phyloP scores from a whole-genome alignment of 2,888 invertebrate genomes.

The Rhyacophila evoluta region DNA sequence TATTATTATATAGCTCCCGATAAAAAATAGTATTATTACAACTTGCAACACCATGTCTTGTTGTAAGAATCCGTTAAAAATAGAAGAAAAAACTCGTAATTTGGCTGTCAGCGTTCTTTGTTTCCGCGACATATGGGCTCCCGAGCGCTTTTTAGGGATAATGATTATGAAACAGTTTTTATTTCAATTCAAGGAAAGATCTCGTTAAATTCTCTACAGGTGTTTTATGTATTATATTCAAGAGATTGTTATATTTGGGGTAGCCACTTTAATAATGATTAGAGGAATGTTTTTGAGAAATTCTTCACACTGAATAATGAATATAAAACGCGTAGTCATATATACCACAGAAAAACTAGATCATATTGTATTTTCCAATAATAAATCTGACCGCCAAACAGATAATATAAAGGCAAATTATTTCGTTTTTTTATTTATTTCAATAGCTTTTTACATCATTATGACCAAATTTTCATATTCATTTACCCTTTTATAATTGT shows the following conservation, averaged over 20 bases:
- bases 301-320: background rate
- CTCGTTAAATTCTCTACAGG: slow-evolving; percentile 54
- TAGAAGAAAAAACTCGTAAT: slow-evolving; percentile 41
- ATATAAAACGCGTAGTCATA: background rate
- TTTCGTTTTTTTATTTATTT: too few relatives aligned
- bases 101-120: slow-evolving; percentile 52
- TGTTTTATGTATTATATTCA: slow-evolving; percentile 40
- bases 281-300: background rate
- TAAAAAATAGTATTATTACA: background rate
- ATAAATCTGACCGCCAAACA: background rate
- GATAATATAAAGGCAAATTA: too few relatives aligned
- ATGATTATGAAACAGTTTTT: slow-evolving; percentile 44
- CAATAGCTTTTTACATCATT: too few relatives aligned
- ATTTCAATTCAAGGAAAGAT: slow-evolving; percentile 46
- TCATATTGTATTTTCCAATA: background rate
- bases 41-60: background rate
- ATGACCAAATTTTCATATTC: too few relatives aligned
- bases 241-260: background rate
- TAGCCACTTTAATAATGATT: background rate
- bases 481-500: too few relatives aligned
- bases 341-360: background rate
- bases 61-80: slow-evolving; percentile 9
- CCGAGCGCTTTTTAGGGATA: slow-evolving; percentile 44
- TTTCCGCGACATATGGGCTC: slow-evolving; percentile 54
- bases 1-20: too few relatives aligned